Base-by-base conservation (phyloP, 2,888 invertebrate genomes). In the Yponomeuta plumbellus region DNA sequence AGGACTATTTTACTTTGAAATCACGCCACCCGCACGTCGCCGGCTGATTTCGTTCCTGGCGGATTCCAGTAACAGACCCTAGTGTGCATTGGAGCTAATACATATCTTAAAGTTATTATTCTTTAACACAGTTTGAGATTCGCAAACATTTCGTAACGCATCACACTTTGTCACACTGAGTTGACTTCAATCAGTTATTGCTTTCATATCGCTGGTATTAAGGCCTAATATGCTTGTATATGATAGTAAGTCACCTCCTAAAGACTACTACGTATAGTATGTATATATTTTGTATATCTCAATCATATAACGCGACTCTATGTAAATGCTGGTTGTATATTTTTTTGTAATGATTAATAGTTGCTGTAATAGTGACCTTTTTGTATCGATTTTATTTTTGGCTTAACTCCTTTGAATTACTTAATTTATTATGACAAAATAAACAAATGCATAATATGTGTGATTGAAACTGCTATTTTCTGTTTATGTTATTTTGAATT, bases 321-420 rank as follows among this genome's bases (percentile, higher is more conserved):
- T 59, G 6, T 59, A 23, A 59, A 59, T 21, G 23, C 11, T 22
- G 21, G 11, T 11, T 22, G 23, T 61, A 61, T 23, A 64, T 66
- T 68, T 61, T 69, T 69, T 21, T 23, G n/a, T 66, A 23, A 64
- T 52, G 64, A 69, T 71, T 69, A 21, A 63, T 62, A 61, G 70
- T 68, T 70, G 76, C 76, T 81, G 73, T 83, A 88, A 87, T 88
- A 81, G 89, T 90, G 90, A 85, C 89, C 90, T 91, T 88, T 88
- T 52, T 52, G 44, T 52, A 17, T 52, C 3, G 44, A 17, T 52
- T 52, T 17, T 52, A 52, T 80, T 82, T 85, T 83, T 86, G 82
- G 74, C 66, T 11, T 66, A 63, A 21, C 26, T 23, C 44, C 23
- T 52, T 64, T 52, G 61, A 59, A 56, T 34, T n/a, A n/a, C n/a